These are phyloP conservation scores for Heliothis subflexa DNA, from an alignment of 1,140 invertebrate species.

Conservation along the genomic window DNA sequence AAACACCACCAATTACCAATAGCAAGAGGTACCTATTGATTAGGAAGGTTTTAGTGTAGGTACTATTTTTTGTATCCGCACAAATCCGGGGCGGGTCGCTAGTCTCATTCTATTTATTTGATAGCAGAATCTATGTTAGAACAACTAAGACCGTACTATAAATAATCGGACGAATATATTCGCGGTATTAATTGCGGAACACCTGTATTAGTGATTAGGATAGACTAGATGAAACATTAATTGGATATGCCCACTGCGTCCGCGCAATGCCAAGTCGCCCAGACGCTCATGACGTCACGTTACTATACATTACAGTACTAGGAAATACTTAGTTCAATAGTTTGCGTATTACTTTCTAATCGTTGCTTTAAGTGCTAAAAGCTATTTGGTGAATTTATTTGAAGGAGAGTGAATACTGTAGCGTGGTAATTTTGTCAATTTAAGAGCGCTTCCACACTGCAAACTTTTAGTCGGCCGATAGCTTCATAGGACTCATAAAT, in stretches of 20 bases:
- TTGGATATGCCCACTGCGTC: conserved; percentile 50
- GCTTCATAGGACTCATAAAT: no score
- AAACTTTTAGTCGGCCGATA: no score
- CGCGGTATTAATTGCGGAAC: conserved; percentile 60
- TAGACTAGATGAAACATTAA: conserved; percentile 58
- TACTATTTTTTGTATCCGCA: no score
- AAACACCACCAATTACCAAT: no score
- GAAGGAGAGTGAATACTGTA: no score
- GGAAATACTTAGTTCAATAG: conserved; percentile 21
- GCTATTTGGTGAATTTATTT: no score
- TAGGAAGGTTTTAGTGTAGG: background rate
- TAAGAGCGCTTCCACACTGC: no score
- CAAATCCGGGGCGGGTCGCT: no score
- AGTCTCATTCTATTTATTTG: no score
- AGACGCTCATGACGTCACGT: conserved; percentile 15
- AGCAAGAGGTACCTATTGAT: conserved; percentile 19
- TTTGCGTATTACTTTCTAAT: background rate
- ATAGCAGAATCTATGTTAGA: conserved; percentile 2
- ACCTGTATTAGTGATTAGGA: conserved; percentile 59
- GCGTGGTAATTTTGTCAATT: no score
- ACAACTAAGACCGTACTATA: conserved; percentile 8
- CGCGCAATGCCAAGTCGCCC: conserved; percentile 53
- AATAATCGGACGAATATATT: conserved; percentile 35
- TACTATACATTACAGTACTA: background rate
- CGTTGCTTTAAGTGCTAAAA: no score